Conservation (phyloP, 2,888 invertebrate species). For the Dugesia japonica region DNA sequence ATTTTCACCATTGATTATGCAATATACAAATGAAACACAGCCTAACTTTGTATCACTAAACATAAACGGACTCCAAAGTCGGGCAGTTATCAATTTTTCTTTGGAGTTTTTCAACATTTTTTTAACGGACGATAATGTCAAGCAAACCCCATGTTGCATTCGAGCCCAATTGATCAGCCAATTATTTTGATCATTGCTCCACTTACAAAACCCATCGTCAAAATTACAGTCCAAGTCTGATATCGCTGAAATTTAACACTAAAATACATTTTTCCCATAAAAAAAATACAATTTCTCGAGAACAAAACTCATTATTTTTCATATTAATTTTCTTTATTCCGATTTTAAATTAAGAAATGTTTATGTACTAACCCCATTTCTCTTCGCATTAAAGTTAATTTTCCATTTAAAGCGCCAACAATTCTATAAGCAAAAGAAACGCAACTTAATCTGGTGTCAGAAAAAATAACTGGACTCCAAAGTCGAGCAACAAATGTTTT, state of each 20-base stretch:
- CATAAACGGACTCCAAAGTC: slow-evolving; percentile 28
- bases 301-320: not conserved
- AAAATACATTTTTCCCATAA: not conserved
- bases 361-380: not conserved
- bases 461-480: slow-evolving; percentile 27
- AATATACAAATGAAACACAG: slow-evolving; percentile 16
- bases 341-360: not conserved
- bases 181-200: slow-evolving; percentile 30
- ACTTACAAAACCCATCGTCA: slow-evolving; percentile 26
- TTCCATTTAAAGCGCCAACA: not conserved
- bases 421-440: slow-evolving; percentile 21
- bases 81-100: slow-evolving; percentile 2
- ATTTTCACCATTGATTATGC: not conserved
- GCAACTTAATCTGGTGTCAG: slow-evolving; percentile 2
- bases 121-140: not conserved
- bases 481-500: slow-evolving; percentile 16
- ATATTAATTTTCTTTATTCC: not conserved
- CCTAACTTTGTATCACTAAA: not conserved
- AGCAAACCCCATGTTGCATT: not conserved
- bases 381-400: not conserved
- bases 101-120: not conserved
- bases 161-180: slow-evolving; percentile 27
- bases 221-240: slow-evolving; percentile 27
- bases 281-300: not conserved
- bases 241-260: not conserved